Evolutionary conservation across 2,888 invertebrate genomes (phyloP), one percentile per base, ranked within the genome.

Genomic region (Platycheirus rosarum): DNA sequence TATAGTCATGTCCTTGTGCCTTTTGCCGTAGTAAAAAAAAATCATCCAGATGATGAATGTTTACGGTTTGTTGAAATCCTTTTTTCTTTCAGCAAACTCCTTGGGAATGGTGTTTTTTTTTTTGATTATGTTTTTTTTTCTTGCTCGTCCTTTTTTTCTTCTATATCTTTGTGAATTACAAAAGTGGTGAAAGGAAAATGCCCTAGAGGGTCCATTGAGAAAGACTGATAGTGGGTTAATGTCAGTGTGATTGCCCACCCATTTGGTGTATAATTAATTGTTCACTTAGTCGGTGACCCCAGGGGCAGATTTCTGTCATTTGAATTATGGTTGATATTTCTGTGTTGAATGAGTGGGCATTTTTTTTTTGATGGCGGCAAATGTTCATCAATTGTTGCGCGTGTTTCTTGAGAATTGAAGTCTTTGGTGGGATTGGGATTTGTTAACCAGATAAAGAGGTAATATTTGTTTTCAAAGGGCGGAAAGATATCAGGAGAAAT

Each of bases 151-250:
- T 46, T 32, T 6, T 32, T 55, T 11, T n/a, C 1, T 18, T 11
- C n/a, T 48, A 26, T 18, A n/a, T 9, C 32, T 40, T 42, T 44
- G 29, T 32, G 57, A 57, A 44, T 60, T 60, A 60, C 49, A 18
- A 49, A 46, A 73, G 77, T 77, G 82, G 71, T 68, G 82, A 82
- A 82, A 82, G 73, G 71, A 82, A 82, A 82, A 82, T 82, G 48
- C 71, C 82, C 77, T 68, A 53, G 82, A 82, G 82, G 82, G 71
- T 82, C 77, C 73, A 82, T 77, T 82, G 82, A 77, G 32, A 63
- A 82, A 82, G 82, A 82, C 82, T 82, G 82, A 82, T 82, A 82
- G 82, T 82, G 77, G 82, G 82, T 82, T 82, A 82, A 82, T 82
- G 82, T 77, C 82, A 77, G 77, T 77, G 73, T 82, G 77, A 82